A percentile compares a stretch with the other conserved stretches of the same genome.
These are phyloP conservation scores for Falco biarmicus DNA, from an alignment of 2,797 vertebrate genomes.

Conservation along the genomic window DNA sequence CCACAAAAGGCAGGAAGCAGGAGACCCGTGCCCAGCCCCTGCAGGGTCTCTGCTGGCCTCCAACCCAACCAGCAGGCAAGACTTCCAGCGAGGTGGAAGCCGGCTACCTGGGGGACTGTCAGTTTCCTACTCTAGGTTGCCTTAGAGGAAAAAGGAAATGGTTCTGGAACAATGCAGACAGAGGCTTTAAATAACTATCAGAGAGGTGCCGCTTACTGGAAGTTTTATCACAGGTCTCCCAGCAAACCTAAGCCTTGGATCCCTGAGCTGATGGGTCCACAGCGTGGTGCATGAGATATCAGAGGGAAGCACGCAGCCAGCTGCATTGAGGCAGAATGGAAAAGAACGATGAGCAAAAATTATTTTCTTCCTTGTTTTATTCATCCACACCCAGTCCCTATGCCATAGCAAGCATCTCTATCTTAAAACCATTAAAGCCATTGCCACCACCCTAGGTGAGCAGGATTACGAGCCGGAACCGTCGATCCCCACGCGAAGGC, in stretches of 20 bases:
- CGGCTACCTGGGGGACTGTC: neutral
- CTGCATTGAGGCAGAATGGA: neutral
- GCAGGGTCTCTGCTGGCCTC: neutral
- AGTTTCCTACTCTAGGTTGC: conserved; percentile 13
- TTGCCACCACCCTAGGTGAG: neutral
- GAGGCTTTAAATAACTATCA: conserved; percentile 10
- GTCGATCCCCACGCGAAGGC: neutral
- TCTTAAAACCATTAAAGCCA: neutral
- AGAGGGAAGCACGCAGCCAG: accelerated
- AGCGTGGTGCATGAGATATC: accelerated
- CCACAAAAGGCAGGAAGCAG: neutral
- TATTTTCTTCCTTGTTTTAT: neutral
- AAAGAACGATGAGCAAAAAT: neutral
- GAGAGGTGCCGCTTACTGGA: neutral
- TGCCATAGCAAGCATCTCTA: accelerated
- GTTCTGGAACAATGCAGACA: conserved; percentile 2
- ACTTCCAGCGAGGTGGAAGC: neutral
- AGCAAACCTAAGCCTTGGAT: neutral
- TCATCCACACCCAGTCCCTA: accelerated
- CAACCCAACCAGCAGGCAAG: neutral
- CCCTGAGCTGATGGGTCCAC: neutral
- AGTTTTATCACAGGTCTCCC: neutral
- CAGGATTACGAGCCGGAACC: neutral
- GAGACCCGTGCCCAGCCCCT: neutral
- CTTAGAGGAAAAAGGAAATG: conserved; percentile 54